These are phyloP conservation scores for Plagiodera versicolora DNA, from an alignment of 2,888 invertebrate genomes.

Conservation along the genomic window DNA sequence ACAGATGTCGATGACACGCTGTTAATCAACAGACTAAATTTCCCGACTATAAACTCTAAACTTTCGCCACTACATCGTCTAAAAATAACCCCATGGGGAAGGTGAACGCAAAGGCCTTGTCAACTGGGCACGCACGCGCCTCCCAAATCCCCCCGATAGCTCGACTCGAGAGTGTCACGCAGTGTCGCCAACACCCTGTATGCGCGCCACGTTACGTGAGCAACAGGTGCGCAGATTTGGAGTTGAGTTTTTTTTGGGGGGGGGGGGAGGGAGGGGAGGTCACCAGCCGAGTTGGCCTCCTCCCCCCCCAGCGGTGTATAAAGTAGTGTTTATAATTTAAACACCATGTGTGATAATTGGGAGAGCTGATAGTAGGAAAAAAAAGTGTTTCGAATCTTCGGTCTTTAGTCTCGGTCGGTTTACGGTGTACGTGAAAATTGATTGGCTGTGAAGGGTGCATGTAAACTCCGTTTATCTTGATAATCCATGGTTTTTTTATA, in stretches of 20 bases:
- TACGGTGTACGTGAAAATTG: neutral
- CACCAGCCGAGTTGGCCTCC: neutral
- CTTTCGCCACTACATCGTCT: conserved; percentile 22
- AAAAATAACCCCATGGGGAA: conserved; percentile 20
- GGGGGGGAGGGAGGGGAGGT: too few relatives aligned
- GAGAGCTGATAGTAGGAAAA: conserved; percentile 2
- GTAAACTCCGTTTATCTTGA: neutral
- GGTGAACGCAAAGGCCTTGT: conserved; percentile 11
- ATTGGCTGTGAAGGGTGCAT: conserved; percentile 1
- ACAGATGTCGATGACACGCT: conserved; percentile 20
- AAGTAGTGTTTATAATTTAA: conserved; percentile 19
- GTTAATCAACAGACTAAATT: conserved; percentile 15
- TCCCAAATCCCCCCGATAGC: too few relatives aligned
- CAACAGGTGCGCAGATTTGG: too few relatives aligned
- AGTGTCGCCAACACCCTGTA: too few relatives aligned
- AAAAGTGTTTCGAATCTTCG: neutral
- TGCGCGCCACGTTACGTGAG: too few relatives aligned
- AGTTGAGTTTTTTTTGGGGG: too few relatives aligned
- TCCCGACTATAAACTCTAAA: conserved; percentile 25
- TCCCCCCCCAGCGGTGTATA: conserved; percentile 3
- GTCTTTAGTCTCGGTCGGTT: conserved; percentile 5
- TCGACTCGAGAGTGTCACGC: too few relatives aligned
- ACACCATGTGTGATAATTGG: conserved; percentile 17
- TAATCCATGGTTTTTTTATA: too few relatives aligned
- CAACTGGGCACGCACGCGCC: too few relatives aligned